A percentile compares a stretch with the other conserved stretches of the same genome.
These are phyloP conservation scores for Hormaphis cornu DNA, from an alignment of 1,140 invertebrate genomes.

Conservation along the genomic window DNA sequence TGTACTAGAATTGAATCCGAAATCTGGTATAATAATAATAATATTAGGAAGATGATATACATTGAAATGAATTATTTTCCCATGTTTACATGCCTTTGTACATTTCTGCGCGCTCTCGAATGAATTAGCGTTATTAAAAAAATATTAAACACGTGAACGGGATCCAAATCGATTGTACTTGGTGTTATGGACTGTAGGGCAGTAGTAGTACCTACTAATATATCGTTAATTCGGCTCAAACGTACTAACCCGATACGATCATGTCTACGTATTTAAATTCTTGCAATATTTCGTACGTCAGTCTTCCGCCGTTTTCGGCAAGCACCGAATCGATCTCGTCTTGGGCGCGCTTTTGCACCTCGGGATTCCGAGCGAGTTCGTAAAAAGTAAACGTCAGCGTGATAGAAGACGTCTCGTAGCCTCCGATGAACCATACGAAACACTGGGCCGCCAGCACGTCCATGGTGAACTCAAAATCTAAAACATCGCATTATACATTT, in stretches of 20 bases:
- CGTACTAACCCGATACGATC: conserved; percentile 38
- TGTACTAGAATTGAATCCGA: too few relatives aligned
- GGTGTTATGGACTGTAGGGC: too few relatives aligned
- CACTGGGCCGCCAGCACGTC: conserved; percentile 56
- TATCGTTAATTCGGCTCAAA: too few relatives aligned
- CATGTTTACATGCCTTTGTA: too few relatives aligned
- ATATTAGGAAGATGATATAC: too few relatives aligned
- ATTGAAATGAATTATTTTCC: too few relatives aligned
- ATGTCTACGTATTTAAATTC: conserved; percentile 43
- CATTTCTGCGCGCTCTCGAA: too few relatives aligned
- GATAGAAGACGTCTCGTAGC: conserved; percentile 53
- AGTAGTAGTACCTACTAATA: too few relatives aligned
- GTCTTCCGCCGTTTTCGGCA: conserved; percentile 34
- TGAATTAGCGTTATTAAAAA: too few relatives aligned
- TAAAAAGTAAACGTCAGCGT: conserved; percentile 48
- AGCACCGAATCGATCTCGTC: conserved; percentile 36
- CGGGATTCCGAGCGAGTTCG: conserved; percentile 49
- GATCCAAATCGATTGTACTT: too few relatives aligned
- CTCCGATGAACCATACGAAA: conserved; percentile 56
- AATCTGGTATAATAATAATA: too few relatives aligned
- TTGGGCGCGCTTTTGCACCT: conserved; percentile 43
- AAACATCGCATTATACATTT: not conserved
- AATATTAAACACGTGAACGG: too few relatives aligned
- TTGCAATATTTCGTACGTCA: conserved; percentile 40
- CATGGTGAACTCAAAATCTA: conserved; percentile 17